Conservation (phyloP, 1,140 invertebrate species). For the Ephestia elutella region DNA sequence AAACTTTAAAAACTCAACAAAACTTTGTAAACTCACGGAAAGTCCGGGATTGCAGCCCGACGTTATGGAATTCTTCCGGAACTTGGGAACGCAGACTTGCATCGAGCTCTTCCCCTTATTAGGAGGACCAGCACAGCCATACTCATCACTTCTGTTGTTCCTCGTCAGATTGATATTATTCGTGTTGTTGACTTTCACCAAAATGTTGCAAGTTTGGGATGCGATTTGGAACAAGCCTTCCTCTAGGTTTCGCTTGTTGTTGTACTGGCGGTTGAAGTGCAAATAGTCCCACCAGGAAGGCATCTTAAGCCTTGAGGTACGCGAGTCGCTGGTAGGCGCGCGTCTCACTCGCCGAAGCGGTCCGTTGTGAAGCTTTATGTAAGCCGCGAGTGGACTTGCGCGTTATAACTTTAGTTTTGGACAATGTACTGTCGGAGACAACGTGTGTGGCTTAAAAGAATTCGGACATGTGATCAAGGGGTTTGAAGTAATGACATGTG, state of each 20-base stretch:
- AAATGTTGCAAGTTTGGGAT: conserved; percentile 81
- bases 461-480: too few species aligned
- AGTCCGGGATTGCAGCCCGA: conserved; percentile 70
- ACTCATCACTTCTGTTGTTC: conserved; percentile 77
- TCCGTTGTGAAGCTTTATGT: conserved; percentile 32
- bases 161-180: conserved; percentile 82
- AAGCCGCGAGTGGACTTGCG: conserved; percentile 47
- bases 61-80: conserved; percentile 65
- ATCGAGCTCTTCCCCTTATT: conserved; percentile 50
- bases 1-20: conserved; percentile 6
- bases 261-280: conserved; percentile 67
- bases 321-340: conserved; percentile 23
- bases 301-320: conserved; percentile 51
- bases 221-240: conserved; percentile 83
- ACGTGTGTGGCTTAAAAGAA: not conserved
- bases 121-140: conserved; percentile 68
- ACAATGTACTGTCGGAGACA: conserved; percentile 24
- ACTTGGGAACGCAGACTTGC: conserved; percentile 65
- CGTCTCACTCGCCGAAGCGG: conserved; percentile 31
- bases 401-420: conserved; percentile 48
- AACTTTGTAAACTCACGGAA: conserved; percentile 54
- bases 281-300: conserved; percentile 76
- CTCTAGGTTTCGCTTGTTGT: conserved; percentile 77
- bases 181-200: conserved; percentile 83
- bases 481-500: too few species aligned